Conservation (phyloP, 2,888 invertebrate species). For the Hanleya hanleyi region DNA sequence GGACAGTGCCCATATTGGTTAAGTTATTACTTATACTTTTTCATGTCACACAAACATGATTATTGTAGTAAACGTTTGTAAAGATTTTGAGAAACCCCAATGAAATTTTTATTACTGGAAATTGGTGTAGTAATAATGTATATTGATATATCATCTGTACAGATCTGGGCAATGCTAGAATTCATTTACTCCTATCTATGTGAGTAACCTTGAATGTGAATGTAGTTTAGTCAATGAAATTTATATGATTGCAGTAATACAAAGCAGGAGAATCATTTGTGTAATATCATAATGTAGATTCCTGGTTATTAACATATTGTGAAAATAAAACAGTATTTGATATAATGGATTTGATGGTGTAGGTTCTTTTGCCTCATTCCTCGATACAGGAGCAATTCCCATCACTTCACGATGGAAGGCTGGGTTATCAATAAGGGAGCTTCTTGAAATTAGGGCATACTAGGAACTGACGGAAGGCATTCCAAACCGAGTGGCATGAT, state of each 20-base stretch:
- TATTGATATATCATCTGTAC: conserved; percentile 1
- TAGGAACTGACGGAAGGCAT: too few species aligned
- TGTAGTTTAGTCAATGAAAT: conserved; percentile 12
- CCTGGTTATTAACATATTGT: conserved; percentile 8
- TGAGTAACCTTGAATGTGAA: neutral
- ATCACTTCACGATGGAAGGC: too few species aligned
- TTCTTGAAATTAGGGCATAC: too few species aligned
- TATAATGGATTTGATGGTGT: neutral
- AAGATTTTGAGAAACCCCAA: neutral
- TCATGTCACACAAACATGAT: too few species aligned
- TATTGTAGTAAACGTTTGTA: too few species aligned
- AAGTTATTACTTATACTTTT: conserved; percentile 5
- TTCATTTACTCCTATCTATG: conserved; percentile 2
- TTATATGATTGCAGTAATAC: conserved; percentile 2
- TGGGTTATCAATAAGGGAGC: too few species aligned
- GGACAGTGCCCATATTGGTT: neutral
- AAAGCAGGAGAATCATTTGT: neutral
- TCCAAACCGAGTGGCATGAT: too few species aligned
- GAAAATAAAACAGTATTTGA: conserved; percentile 12
- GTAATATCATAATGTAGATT: conserved; percentile 4
- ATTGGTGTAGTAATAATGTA: neutral
- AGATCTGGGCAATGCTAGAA: conserved; percentile 5
- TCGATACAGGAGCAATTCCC: too few species aligned
- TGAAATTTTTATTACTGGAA: too few species aligned
- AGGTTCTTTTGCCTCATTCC: neutral